Conservation (phyloP, 1,140 invertebrate species). For the Halictus rubicundus region DNA sequence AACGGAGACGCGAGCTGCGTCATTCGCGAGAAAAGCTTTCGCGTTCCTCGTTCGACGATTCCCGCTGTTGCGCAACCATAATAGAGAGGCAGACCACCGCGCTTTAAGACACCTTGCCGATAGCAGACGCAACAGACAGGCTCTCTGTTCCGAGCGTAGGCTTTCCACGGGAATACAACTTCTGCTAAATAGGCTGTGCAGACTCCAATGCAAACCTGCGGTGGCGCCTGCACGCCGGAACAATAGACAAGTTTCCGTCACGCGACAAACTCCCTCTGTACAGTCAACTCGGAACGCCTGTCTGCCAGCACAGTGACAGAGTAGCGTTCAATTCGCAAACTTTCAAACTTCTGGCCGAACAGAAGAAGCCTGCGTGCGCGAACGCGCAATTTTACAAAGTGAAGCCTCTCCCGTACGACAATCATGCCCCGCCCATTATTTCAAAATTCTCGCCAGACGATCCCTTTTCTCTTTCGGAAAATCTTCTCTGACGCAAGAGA, state of each 20-base stretch:
- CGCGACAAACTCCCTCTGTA: conserved; percentile 4
- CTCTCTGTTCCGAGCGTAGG: conserved; percentile 27
- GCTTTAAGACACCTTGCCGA: neutral
- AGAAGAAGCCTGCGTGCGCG: too few relatives aligned
- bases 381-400: neutral
- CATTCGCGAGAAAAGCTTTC: too few relatives aligned
- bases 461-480: too few relatives aligned
- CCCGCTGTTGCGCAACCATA: conserved; percentile 11
- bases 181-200: neutral
- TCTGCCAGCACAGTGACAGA: neutral
- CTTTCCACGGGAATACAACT: neutral
- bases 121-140: conserved; percentile 15
- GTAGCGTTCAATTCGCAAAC: neutral
- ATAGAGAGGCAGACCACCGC: neutral
- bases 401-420: neutral
- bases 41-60: conserved; percentile 1
- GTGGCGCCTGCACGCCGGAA: conserved; percentile 27
- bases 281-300: too few relatives aligned
- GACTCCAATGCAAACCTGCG: conserved; percentile 24
- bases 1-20: too few relatives aligned
- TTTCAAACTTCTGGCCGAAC: neutral
- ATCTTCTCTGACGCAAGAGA: too few relatives aligned
- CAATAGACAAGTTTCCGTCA: conserved; percentile 42
- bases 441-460: too few relatives aligned
- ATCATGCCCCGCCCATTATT: too few relatives aligned